These are phyloP conservation scores for Polypterus senegalus DNA, from an alignment of 2,113 vertebrate genomes.

Conservation along the genomic window DNA sequence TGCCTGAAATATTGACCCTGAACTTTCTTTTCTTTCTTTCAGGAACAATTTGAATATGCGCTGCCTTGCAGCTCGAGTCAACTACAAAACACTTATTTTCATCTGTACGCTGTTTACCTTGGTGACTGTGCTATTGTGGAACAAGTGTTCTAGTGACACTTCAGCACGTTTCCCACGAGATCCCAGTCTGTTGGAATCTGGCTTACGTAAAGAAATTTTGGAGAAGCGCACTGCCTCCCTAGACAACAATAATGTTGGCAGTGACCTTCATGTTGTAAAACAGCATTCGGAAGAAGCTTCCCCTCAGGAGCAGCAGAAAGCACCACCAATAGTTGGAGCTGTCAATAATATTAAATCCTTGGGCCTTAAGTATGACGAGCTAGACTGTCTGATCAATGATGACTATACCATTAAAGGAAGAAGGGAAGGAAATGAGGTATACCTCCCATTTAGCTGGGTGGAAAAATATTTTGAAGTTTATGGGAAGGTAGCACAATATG, in stretches of 20 bases:
- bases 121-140: constrained; percentile 84
- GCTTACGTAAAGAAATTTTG: constrained; percentile 45
- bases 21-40: constrained; percentile 9
- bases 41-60: constrained; percentile 89
- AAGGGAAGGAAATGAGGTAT: constrained; percentile 73
- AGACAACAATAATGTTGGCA: constrained; percentile 29
- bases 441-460: constrained; percentile 88
- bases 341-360: constrained; percentile 33
- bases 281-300: constrained; percentile 58
- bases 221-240: constrained; percentile 34
- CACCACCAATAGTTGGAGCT: constrained; percentile 55
- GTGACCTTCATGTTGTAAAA: constrained; percentile 21
- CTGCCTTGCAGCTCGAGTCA: constrained; percentile 89
- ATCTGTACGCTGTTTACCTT: constrained; percentile 83
- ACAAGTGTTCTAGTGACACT: constrained; percentile 71
- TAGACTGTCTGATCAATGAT: constrained; percentile 94
- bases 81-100: constrained; percentile 89
- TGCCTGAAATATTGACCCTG: neutral
- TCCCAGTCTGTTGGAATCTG: constrained; percentile 28
- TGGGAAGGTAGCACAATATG: constrained; percentile 74
- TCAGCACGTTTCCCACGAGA: constrained; percentile 40
- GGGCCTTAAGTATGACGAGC: constrained; percentile 74
- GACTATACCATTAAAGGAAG: constrained; percentile 77
- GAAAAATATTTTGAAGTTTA: constrained; percentile 96
- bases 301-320: constrained; percentile 48